phyloP scores from a whole-genome alignment of 2,113 vertebrate genomes.

The Nipponia nippon region DNA sequence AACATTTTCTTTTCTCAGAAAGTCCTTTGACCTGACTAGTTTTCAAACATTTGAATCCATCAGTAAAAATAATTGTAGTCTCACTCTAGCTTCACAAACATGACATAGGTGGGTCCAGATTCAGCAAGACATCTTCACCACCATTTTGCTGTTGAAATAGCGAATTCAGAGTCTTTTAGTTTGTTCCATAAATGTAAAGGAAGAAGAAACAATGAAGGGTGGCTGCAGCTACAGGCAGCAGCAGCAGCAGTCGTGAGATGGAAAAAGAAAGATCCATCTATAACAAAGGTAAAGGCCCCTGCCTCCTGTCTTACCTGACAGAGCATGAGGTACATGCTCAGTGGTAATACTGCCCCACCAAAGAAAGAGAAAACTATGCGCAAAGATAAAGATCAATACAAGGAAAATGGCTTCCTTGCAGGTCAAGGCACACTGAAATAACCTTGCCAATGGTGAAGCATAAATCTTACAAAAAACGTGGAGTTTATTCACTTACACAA shows the following conservation, averaged over 20 bases:
- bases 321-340: accelerated
- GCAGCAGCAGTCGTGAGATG: not conserved
- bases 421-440: not conserved
- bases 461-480: not conserved
- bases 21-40: not conserved
- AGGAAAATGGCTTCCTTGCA: not conserved
- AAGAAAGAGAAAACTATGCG: not conserved
- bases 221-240: not conserved
- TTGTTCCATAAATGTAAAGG: not conserved
- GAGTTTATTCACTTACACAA: not conserved
- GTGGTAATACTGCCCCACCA: not conserved
- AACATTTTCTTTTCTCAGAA: not conserved
- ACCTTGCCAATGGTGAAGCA: not conserved
- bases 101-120: not conserved
- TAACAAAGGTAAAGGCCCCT: not conserved
- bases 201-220: not conserved
- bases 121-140: not conserved
- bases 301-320: not conserved
- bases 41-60: not conserved
- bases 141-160: not conserved
- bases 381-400: not conserved
- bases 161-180: not conserved
- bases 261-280: not conserved
- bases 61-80: not conserved
- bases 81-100: not conserved